Conservation (phyloP, 2,113 vertebrate species). For the Anser brachyrhynchus region DNA sequence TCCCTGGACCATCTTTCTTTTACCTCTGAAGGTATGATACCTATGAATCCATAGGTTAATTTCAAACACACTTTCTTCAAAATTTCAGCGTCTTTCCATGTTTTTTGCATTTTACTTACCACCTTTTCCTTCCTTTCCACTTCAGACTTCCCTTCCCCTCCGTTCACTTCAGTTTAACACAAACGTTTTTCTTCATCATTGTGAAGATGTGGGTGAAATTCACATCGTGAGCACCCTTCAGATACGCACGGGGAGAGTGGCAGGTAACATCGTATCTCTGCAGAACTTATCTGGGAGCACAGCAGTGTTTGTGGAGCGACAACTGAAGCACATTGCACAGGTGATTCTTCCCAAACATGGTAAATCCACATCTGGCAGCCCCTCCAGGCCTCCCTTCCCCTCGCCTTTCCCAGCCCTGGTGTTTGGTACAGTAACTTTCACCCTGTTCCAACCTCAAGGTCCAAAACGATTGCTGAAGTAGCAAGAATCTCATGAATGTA, state of each 20-base stretch:
- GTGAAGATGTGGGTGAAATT: neutral
- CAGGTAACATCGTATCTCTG: neutral
- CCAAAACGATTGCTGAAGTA: conserved; percentile 33
- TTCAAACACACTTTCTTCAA: neutral
- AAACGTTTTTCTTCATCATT: neutral
- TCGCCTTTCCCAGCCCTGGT: neutral
- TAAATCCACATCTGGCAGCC: neutral
- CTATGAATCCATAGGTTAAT: neutral
- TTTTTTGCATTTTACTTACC: neutral
- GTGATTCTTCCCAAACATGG: neutral
- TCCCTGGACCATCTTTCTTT: neutral
- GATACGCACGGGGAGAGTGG: neutral
- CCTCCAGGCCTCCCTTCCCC: neutral
- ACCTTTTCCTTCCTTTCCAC: neutral
- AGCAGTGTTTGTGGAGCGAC: neutral
- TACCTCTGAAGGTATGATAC: neutral
- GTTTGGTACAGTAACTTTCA: neutral
- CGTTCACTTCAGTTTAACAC: neutral
- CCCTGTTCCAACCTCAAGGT: neutral
- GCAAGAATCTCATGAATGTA: conserved; percentile 63
- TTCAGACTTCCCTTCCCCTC: neutral
- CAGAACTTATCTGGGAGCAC: neutral
- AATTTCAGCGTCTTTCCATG: neutral
- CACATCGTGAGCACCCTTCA: neutral
- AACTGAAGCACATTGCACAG: neutral